Base-by-base conservation (phyloP, 2,888 invertebrate genomes). In the Cryptosula pallasiana region DNA sequence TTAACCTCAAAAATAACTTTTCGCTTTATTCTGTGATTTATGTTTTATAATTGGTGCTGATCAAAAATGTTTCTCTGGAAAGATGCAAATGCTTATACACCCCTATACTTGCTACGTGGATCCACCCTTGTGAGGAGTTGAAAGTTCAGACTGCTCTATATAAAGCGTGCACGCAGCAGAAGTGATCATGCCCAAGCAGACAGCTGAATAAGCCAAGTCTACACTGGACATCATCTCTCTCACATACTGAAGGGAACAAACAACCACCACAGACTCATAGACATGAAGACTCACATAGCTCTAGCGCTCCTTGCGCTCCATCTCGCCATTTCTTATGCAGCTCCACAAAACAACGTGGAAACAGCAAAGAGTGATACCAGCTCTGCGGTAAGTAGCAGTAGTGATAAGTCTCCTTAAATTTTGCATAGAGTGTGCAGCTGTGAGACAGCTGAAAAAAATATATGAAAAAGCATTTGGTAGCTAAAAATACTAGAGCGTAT, bases 71-170 rank as follows among this genome's bases (percentile, higher is more conserved):
- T n/a, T n/a, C n/a, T n/a, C n/a, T n/a, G n/a, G n/a, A n/a, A n/a
- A n/a, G n/a, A n/a, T n/a, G n/a, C n/a, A n/a, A n/a, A n/a, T 45
- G 20, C 9, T 20, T 13, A 9, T 45, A 20, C 9, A 9, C 45
- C 45, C 45, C 45, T 45, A 45, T 20, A 13, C 20, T 13, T 9
- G 45, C 20, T 13, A 9, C 20, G 9, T 45, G 45, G 45, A n/a
- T 57, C 57, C 57, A 57, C 57, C 57, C 57, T 23, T 57, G 16
- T 5, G n/a, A 5, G 5, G 57, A 57, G 57, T 63, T 63, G 13
- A 63, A 63, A 63, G 63, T 20, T 63, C 32, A 63, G 5, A n/a
- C 63, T 29, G 63, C 32, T 63, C 63, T 63, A 63, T 32, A 63
- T 32, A 63, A 63, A 27, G 13, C 9, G 9, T 3, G 32, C 2